Evolutionary conservation across 1,140 invertebrate species (phyloP), one percentile per base, ranked within the genome.

Genomic region (Brachionus plicatilis): DNA sequence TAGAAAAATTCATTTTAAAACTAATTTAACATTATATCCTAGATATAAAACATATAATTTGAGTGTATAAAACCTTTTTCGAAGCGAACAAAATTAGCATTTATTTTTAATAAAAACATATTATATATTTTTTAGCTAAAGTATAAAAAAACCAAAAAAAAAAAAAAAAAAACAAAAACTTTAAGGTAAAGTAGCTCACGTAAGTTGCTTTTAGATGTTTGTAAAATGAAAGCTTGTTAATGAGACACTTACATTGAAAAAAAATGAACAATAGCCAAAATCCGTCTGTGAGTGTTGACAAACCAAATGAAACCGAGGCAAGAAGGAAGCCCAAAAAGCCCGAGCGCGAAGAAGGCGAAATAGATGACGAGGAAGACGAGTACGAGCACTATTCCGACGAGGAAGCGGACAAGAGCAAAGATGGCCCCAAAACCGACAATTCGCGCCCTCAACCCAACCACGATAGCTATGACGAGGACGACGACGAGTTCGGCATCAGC

Each of bases 351-450:
- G 72, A 76, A 50, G 72, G 72, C 27, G 72, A 76, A 76, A 29
- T 76, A 76, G 72, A 76, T 20, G 72, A 76, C 27, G 72, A 76
- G 17, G 72, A 76, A 11, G 68, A 72, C 37, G 68, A 72, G 8
- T 72, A 72, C 41, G 68, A 72, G 41, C 33, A 45, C 24, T 72
- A 72, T 41, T 72, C 68, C 2, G 68, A 72, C 37, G 68, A 72
- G 12, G 68, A 72, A 45, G 33, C 45, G 17, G 27, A 11, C 41
- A 3, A 68, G 8, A 24, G 33, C 33, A 24, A 41, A 41, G n/a
- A 17, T 43, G 17, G 17, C 8, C 17, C 12, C 12, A 68, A 72
- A 17, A 24, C 37, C 8, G 41, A 43, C 33, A 17, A 17, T 72
- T 43, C n/a, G 2, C 7, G 33, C 33, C 17, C 45, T 37, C 11